Base-by-base conservation (phyloP, 2,888 invertebrate species). In the Stictocephala bisonia region DNA sequence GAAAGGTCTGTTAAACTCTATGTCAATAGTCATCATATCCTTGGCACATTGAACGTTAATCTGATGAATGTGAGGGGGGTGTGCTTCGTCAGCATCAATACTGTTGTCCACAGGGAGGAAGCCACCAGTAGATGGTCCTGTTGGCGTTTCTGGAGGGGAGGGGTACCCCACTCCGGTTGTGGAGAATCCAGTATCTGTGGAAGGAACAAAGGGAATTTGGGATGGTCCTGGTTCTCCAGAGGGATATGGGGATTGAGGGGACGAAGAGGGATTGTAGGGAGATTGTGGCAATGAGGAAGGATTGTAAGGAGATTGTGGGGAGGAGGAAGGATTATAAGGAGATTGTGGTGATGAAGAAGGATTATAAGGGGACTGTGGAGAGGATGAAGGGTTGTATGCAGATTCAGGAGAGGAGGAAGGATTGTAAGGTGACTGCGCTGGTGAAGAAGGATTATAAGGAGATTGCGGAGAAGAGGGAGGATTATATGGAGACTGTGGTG, bases 11-110 rank as follows among this genome's bases (percentile, higher is more conserved):
- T 93, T 92, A 83, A 93, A 94, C 83, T 92, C 91, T 9, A 93
- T 88, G 78, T 90, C 89, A 74, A 93, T 93, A 0, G 90, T 91
- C 93, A 94, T 93, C 89, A 90, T 90, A 77, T 92, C 92, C 82
- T 93, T 93, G 73, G 91, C 90, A 80, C 93, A 93, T 79, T 91
- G 87, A 0, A 93, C 93, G 44, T 91, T 89, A 71, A 93, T 89
- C 0, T 87, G 88, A 81, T 92, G 91, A 78, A 93, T 91, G 78
- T 92, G 92, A 1, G 93, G 91, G 48, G 91, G 92, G 81, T 93
- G 92, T n/a, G 48, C 29, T 15, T 50, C 58, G 20, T 67, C 71
- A 35, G 58, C 40, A n/a, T 68, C 71, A 1, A 73, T 50, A 0
- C 40, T 58, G 41, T 73, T 73, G 60, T 58, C 56, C 6, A 66